Conservation (phyloP, 2,797 vertebrate species). For the Sebastes steindachneri region DNA sequence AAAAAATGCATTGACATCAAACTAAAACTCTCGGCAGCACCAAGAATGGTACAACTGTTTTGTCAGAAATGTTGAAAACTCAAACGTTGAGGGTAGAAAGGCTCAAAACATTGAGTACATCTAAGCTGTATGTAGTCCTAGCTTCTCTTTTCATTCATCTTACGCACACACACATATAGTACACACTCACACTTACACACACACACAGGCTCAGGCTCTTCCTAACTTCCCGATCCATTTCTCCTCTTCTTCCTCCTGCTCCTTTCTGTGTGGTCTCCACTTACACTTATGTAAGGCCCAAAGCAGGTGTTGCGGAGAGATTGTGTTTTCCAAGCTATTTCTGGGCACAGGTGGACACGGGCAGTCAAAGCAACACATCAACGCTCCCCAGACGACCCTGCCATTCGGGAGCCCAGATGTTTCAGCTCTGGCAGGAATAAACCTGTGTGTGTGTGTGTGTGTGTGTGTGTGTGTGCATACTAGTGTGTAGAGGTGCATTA, state of each 20-base stretch:
- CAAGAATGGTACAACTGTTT: background rate
- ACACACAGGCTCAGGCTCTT: background rate
- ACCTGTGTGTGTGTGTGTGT: background rate
- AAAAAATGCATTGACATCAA: background rate
- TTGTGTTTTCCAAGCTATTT: conserved; percentile 63
- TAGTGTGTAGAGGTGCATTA: background rate
- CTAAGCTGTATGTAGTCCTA: background rate
- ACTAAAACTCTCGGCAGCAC: background rate
- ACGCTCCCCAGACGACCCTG: conserved; percentile 26
- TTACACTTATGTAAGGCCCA: conserved; percentile 34
- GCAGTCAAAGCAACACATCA: conserved; percentile 62
- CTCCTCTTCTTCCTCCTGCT: conserved; percentile 1
- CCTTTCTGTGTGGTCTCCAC: conserved; percentile 29
- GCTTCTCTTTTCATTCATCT: background rate
- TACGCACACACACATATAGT: too few relatives aligned
- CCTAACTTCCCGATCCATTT: conserved; percentile 9
- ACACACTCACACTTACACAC: background rate
- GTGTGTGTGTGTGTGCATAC: background rate
- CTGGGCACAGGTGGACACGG: conserved; percentile 65
- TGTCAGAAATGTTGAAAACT: background rate
- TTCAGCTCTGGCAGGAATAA: conserved; percentile 24
- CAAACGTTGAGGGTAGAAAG: background rate
- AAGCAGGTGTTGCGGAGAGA: conserved; percentile 69
- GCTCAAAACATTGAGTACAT: background rate
- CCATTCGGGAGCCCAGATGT: conserved; percentile 45